phyloP scores from a whole-genome alignment of 2,888 invertebrate species.

The Leptogaster cylindrica region DNA sequence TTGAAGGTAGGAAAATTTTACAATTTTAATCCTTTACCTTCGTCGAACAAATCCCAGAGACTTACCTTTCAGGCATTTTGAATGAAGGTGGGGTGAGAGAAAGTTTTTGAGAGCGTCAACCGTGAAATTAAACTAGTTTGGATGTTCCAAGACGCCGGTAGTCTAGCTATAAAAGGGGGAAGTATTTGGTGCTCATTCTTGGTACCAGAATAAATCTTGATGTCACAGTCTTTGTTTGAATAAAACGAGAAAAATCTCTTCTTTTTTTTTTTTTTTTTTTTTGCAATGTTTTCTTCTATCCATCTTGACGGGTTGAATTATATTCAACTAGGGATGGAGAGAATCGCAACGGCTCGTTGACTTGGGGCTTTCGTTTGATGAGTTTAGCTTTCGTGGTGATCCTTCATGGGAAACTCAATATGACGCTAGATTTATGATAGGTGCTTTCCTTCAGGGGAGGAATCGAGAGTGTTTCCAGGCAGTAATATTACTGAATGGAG shows the following conservation, averaged over 20 bases:
- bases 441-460: too few species aligned
- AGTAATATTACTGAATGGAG: too few species aligned
- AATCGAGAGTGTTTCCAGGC: too few species aligned
- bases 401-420: constrained; percentile 1
- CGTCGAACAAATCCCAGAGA: constrained; percentile 1
- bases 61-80: constrained; percentile 16
- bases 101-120: constrained; percentile 34
- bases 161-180: constrained; percentile 24
- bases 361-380: constrained; percentile 12
- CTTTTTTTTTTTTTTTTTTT: constrained; percentile 4
- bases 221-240: constrained; percentile 37
- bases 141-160: constrained; percentile 26
- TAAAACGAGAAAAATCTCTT: constrained; percentile 18
- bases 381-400: constrained; percentile 3
- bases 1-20: constrained; percentile 17
- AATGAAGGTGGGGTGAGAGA: neutral
- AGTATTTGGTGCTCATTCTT: constrained; percentile 15
- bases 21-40: constrained; percentile 26
- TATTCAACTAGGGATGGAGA: neutral
- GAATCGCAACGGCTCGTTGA: constrained; percentile 28
- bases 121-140: constrained; percentile 42
- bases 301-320: constrained; percentile 18
- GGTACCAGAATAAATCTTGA: constrained; percentile 26
- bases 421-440: too few species aligned
- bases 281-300: too few species aligned